These are phyloP conservation scores for Cheilosia vulpina DNA, from an alignment of 2,888 invertebrate genomes.

Conservation along the genomic window DNA sequence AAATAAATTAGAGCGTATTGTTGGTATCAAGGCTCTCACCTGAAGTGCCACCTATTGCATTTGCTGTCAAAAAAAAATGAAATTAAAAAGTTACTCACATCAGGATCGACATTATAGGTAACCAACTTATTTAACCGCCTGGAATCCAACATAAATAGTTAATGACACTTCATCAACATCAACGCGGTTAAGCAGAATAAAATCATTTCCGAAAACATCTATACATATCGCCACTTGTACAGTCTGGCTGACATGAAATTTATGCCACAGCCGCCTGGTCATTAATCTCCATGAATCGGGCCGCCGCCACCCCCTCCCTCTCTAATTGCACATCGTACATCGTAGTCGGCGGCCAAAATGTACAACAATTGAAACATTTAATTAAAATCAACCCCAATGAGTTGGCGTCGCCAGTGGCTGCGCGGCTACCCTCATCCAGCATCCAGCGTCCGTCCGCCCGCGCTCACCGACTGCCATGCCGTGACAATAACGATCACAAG, in stretches of 20 bases:
- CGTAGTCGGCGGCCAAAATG: conserved; percentile 57
- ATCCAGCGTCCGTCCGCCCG: not conserved
- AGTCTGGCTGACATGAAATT: conserved; percentile 51
- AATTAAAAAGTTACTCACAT: no score
- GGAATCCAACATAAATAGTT: conserved; percentile 29
- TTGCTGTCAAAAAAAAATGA: no score
- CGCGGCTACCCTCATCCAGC: not conserved
- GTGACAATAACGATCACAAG: conserved; percentile 70
- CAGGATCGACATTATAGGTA: no score
- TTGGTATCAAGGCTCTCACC: no score
- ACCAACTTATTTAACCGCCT: not conserved
- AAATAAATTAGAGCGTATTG: no score
- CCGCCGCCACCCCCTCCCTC: not conserved
- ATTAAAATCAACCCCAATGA: conserved; percentile 70
- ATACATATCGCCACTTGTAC: conserved; percentile 10
- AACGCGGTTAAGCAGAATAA: conserved; percentile 57
- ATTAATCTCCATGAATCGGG: conserved; percentile 71
- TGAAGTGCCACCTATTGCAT: no score
- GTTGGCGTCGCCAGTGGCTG: conserved; percentile 1
- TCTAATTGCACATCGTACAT: conserved; percentile 65
- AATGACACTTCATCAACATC: conserved; percentile 56
- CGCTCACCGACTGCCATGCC: conserved; percentile 13
- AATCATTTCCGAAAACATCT: conserved; percentile 32
- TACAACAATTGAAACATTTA: conserved; percentile 74
- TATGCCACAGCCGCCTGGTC: conserved; percentile 52